Base-by-base conservation (phyloP, 1,140 invertebrate species). In the Drosophila pseudoananassae region DNA sequence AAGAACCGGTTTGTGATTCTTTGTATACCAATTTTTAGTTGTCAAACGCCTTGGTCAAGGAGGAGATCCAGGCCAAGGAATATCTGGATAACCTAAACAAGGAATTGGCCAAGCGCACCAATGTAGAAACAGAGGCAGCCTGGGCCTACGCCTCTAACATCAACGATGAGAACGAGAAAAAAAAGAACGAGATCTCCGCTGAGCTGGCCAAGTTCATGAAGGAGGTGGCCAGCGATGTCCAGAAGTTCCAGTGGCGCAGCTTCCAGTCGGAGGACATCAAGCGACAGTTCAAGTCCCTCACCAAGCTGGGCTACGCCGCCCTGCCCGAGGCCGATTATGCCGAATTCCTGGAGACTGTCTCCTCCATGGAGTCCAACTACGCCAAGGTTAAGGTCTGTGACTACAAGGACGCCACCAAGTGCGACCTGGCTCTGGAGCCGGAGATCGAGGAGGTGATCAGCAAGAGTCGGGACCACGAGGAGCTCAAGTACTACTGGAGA, bases 361-460 rank as follows among this genome's bases (percentile, higher is more conserved):
- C 94, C 6, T 93, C 94, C 15, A 97, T 98, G 96, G 93, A 96
- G 82, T 94, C 93, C 1, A 95, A 96, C 59, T 98, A 96, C 76
- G 95, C 95, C 3, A 97, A 94, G 12, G 94, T 96, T 0, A 97
- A 96, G 92, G 94, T 98, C 17, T 97, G 96, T 82, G 94, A 94
- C 54, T 96, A 93, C 75, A 94, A 94, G 33, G 92, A 96, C 74
- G 73, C 72, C 0, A 93, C 78, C 0, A 95, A 95, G 78, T 97
- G 96, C 78, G 94, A 96, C 83, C 91, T 97, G 3, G 92, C 93
- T 17, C 92, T 98, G 9, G 96, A 97, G 73, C 96, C 96, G 68
- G 95, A 97, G 76, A 92, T 97, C 12, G 95, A 94, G 0, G 93
- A 94, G 45, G 93, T 96, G 45, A 93, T 97, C 63, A 92, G 93